Conservation (phyloP, 2,797 vertebrate species). For the Poeciliopsis paucimaculata region DNA sequence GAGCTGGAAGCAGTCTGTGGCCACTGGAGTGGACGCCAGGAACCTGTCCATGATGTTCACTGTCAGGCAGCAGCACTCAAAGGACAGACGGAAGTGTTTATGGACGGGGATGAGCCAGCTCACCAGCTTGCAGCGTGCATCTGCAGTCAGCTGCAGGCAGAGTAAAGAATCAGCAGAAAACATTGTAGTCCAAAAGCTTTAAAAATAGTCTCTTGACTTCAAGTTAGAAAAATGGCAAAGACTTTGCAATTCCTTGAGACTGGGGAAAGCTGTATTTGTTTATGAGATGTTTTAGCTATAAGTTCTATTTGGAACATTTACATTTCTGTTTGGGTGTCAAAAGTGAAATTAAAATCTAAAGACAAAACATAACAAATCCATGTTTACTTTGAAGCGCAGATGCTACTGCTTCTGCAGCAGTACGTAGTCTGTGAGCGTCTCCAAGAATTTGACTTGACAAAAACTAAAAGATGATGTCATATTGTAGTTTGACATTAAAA, state of each 20-base stretch:
- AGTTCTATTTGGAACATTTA: background rate
- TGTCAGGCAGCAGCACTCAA: slow-evolving; percentile 91
- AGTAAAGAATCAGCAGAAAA: slow-evolving; percentile 2
- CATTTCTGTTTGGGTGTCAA: background rate
- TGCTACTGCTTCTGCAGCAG: background rate
- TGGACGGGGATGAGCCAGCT: slow-evolving; percentile 93
- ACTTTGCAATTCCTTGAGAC: background rate
- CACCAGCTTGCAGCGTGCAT: slow-evolving; percentile 89
- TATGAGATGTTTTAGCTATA: background rate
- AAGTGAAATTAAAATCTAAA: background rate
- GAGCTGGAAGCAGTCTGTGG: slow-evolving; percentile 94
- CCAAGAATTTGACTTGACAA: background rate
- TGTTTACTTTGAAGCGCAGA: background rate
- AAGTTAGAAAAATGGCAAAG: background rate
- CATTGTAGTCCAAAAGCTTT: background rate
- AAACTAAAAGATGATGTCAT: background rate
- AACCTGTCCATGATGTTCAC: slow-evolving; percentile 95
- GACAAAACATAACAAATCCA: background rate
- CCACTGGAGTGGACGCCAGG: slow-evolving; percentile 87
- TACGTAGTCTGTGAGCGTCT: background rate
- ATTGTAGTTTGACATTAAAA: background rate
- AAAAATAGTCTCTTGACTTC: background rate
- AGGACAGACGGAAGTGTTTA: slow-evolving; percentile 87
- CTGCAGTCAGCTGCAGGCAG: slow-evolving; percentile 84
- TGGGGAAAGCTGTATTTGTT: background rate